Percentiles rank a stretch among this genome's conserved stretches.
These are phyloP conservation scores for Oikopleura dioica DNA, from an alignment of 23 tunicate species.

Conservation along the genomic window DNA sequence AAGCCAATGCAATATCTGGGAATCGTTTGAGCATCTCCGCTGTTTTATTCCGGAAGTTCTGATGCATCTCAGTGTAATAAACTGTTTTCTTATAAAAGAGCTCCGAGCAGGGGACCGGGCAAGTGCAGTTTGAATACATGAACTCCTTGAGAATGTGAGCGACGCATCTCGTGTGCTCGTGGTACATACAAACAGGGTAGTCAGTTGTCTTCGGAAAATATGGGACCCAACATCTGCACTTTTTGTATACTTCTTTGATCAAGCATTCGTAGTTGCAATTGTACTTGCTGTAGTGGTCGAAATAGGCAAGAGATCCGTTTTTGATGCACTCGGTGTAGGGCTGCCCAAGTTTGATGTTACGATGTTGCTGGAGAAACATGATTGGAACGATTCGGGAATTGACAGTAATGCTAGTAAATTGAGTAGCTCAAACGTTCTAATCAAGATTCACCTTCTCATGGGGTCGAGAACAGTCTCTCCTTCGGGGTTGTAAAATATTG, in stretches of 20 bases:
- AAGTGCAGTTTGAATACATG: too few relatives aligned
- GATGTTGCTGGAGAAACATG: background rate
- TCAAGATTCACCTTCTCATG: too few relatives aligned
- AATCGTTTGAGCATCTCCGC: background rate
- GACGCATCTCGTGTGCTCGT: too few relatives aligned
- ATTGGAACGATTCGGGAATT: constrained; percentile 10
- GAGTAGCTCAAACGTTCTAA: too few relatives aligned
- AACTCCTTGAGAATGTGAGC: too few relatives aligned
- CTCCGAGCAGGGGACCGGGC: too few relatives aligned
- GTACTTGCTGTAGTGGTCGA: background rate
- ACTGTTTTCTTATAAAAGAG: background rate
- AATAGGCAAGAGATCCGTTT: background rate
- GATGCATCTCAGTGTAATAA: constrained; percentile 9
- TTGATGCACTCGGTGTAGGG: background rate
- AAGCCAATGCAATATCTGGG: constrained; percentile 12
- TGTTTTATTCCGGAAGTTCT: background rate
- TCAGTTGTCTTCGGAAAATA: background rate
- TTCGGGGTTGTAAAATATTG: background rate
- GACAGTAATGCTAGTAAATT: background rate
- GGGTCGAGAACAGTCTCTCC: background rate
- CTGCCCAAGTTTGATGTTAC: background rate
- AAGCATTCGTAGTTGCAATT: constrained; percentile 2
- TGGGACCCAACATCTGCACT: background rate
- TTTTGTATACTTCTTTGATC: constrained; percentile 8
- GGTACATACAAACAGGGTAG: too few relatives aligned